Percentiles rank a stretch among this genome's conserved stretches.
Conservation (phyloP, 2,797 vertebrate species). For the Chelidonichthys spinosus region DNA sequence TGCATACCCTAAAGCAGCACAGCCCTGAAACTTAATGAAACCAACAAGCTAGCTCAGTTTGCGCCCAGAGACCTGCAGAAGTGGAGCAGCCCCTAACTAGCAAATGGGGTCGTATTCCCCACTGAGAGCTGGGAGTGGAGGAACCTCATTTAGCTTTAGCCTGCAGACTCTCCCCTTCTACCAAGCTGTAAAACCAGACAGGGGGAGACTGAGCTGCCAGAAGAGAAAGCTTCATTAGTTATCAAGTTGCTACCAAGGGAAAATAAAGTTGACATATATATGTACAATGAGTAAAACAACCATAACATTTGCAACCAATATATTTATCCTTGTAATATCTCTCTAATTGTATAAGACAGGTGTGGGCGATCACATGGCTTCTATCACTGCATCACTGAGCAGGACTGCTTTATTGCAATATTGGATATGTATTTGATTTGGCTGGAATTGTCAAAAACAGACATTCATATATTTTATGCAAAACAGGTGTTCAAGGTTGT, state of each 20-base stretch:
- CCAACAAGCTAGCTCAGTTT: conserved; percentile 71
- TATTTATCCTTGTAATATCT: conserved; percentile 13
- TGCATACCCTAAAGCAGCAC: conserved; percentile 76
- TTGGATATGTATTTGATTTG: conserved; percentile 15
- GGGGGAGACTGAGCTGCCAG: conserved; percentile 50
- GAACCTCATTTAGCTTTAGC: conserved; percentile 86
- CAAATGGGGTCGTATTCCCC: conserved; percentile 87
- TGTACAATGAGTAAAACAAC: neutral
- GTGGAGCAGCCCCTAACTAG: conserved; percentile 79
- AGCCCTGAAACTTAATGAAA: conserved; percentile 79
- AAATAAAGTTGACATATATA: conserved; percentile 49
- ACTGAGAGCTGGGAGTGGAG: conserved; percentile 78
- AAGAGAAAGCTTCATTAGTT: conserved; percentile 52
- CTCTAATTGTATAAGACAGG: conserved; percentile 1
- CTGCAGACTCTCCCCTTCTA: conserved; percentile 75
- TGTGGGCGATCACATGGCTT: neutral
- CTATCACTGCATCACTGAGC: conserved; percentile 7
- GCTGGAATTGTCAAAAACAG: neutral
- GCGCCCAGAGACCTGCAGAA: conserved; percentile 78
- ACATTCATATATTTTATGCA: neutral
- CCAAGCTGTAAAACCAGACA: conserved; percentile 61
- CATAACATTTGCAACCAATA: neutral
- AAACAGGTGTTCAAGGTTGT: neutral
- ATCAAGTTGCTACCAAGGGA: conserved; percentile 44
- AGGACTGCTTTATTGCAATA: conserved; percentile 14